These are phyloP conservation scores for Brachionus rubens DNA, from an alignment of 1,140 invertebrate genomes.

Conservation along the genomic window DNA sequence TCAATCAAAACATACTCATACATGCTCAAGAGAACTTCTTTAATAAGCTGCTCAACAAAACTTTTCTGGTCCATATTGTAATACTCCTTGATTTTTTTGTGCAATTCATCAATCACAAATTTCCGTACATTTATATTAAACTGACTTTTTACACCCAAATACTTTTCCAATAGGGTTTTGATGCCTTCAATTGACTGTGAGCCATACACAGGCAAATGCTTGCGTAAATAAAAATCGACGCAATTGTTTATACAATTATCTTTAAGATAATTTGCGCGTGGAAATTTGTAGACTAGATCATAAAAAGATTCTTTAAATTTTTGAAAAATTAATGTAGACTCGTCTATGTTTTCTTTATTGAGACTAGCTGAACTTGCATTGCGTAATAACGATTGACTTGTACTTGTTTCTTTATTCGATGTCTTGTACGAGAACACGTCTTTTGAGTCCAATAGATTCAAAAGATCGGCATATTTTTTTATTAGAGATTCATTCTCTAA, in stretches of 20 bases:
- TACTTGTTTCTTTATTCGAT: neutral
- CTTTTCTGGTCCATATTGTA: slow-evolving; percentile 17
- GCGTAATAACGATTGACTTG: neutral
- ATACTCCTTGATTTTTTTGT: slow-evolving; percentile 23
- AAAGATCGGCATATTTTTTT: slow-evolving; percentile 35
- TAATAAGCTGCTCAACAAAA: slow-evolving; percentile 16
- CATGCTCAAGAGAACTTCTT: neutral
- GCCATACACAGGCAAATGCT: slow-evolving; percentile 3
- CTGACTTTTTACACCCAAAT: neutral
- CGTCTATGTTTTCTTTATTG: slow-evolving; percentile 19
- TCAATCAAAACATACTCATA: slow-evolving; percentile 1
- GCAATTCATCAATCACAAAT: slow-evolving; percentile 5
- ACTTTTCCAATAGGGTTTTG: slow-evolving; percentile 21
- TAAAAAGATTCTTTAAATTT: slow-evolving; percentile 45
- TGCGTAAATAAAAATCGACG: slow-evolving; percentile 20
- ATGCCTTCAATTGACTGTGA: slow-evolving; percentile 8
- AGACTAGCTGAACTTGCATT: neutral
- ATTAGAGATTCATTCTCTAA: slow-evolving; percentile 28
- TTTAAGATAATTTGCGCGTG: slow-evolving; percentile 10
- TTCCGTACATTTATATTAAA: slow-evolving; percentile 5
- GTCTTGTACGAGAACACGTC: slow-evolving; percentile 41
- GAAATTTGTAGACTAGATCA: slow-evolving; percentile 42
- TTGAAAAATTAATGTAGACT: neutral
- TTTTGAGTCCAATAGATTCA: slow-evolving; percentile 36
- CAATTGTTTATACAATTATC: slow-evolving; percentile 41